phyloP scores from a whole-genome alignment of 1,140 invertebrate genomes.

The Eumeta japonica region DNA sequence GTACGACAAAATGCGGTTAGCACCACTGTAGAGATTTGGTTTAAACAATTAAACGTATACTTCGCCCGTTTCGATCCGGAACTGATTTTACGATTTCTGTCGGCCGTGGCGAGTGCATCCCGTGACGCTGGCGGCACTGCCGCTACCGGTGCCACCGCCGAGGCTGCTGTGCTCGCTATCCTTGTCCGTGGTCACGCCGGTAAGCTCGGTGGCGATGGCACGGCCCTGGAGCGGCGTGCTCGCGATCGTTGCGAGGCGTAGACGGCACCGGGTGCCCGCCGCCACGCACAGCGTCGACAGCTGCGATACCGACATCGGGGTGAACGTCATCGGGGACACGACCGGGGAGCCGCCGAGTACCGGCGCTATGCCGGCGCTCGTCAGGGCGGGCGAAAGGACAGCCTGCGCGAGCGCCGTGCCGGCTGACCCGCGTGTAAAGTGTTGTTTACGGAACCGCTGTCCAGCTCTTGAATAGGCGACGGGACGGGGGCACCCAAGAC shows the following conservation, averaged over 20 bases:
- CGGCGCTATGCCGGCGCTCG: slow-evolving; percentile 58
- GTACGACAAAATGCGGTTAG: too few relatives aligned
- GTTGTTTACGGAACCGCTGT: slow-evolving; percentile 67
- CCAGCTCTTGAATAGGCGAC: slow-evolving; percentile 75
- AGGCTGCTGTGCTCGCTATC: slow-evolving; percentile 31
- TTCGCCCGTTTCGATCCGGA: slow-evolving; percentile 54
- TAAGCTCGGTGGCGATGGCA: slow-evolving; percentile 38
- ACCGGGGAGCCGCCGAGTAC: slow-evolving; percentile 60
- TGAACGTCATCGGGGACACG: slow-evolving; percentile 36
- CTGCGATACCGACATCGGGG: slow-evolving; percentile 47
- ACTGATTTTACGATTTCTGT: slow-evolving; percentile 29
- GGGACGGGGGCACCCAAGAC: slow-evolving; percentile 72
- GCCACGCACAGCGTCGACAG: slow-evolving; percentile 33
- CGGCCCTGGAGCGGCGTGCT: slow-evolving; percentile 17
- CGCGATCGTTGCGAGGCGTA: slow-evolving; percentile 24
- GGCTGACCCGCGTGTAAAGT: slow-evolving; percentile 68
- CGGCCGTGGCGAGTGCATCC: too few relatives aligned
- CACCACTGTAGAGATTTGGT: too few relatives aligned
- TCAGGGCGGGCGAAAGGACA: slow-evolving; percentile 63
- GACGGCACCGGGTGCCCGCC: slow-evolving; percentile 45
- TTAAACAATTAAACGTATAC: too few relatives aligned
- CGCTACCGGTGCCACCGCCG: slow-evolving; percentile 14
- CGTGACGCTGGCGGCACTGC: too few relatives aligned
- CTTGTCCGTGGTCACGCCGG: slow-evolving; percentile 24
- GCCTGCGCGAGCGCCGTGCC: slow-evolving; percentile 69